Base-by-base conservation (phyloP, 2,113 vertebrate genomes). In the Scytalopus superciliaris region DNA sequence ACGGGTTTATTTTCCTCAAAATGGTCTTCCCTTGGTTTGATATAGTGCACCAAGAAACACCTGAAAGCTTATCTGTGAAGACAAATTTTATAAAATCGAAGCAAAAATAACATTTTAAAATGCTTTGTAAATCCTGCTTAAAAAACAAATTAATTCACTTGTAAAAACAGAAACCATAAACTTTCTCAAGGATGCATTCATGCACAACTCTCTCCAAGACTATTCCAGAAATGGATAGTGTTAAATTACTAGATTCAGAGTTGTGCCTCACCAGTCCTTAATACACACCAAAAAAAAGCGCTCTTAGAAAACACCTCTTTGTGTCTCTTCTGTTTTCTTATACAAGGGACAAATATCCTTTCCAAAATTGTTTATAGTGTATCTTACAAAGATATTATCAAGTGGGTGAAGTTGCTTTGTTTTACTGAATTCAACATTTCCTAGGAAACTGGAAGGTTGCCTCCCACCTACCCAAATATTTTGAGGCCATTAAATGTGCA, bases 161-260 rank as follows among this genome's bases (percentile, higher is more conserved):
- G 76, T 68, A 94, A 86, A 91, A 93, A 49, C 57, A 82, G 47
- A 74, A 82, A 67, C 9, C 62, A 44, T 87, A 91, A 87, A 87
- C 68, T 87, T 96, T 94, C 80, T 81, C 64, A 39, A 72, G 76
- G 79, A 91, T 88, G 95, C 82, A 86, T 95, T 96, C 87, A 94
- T 53, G 66, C 78, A 85, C 37, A 83, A 64, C 50, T 73, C 76
- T 69, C 78, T 93, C 94, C 93, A 95, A 95, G 63, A 77, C 69
- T 87, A 8, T 77, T 94, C 56, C 91, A 94, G 84, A 96, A 94
- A 91, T 52, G 81, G 73, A 56, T 57, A 70, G 68, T 74, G 87
- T 87, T 92, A 92, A 89, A 88, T 92, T 81, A 79, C 83, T 78
- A 60, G 52, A 84, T 89, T 76, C 53, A 80, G 39, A 80, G 59